These are phyloP conservation scores for Apus apus DNA, from an alignment of 2,113 vertebrate genomes.

Conservation along the genomic window DNA sequence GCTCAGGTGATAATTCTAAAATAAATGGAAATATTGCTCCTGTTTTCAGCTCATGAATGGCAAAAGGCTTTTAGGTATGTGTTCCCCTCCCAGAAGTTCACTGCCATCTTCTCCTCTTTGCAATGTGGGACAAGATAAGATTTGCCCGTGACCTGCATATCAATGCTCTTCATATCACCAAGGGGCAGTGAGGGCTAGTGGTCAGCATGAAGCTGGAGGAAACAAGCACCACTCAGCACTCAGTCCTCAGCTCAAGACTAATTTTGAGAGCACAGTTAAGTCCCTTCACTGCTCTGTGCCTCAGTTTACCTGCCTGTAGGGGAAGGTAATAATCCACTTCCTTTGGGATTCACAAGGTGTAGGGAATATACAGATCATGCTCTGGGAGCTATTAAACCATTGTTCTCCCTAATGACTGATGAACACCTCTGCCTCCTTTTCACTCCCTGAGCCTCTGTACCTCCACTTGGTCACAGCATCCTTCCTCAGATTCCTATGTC, in stretches of 20 bases:
- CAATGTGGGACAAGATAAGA: neutral
- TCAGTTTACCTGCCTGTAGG: conserved; percentile 3
- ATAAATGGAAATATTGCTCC: conserved; percentile 58
- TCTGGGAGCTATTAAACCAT: neutral
- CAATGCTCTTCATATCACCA: neutral
- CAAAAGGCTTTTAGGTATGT: neutral
- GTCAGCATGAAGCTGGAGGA: neutral
- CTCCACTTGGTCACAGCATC: neutral
- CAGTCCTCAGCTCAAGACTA: neutral
- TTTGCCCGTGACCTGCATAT: neutral
- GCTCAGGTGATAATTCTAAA: conserved; percentile 68
- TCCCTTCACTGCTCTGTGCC: neutral
- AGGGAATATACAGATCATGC: neutral
- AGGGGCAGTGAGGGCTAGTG: neutral
- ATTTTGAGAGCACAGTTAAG: neutral
- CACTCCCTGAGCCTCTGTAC: neutral
- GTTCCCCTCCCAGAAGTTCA: neutral
- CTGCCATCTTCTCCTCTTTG: neutral
- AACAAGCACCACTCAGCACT: neutral
- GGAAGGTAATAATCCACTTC: neutral
- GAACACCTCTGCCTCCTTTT: neutral
- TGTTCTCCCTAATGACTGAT: neutral
- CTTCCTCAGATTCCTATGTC: neutral
- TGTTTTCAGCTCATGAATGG: conserved; percentile 30
- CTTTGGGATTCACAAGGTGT: neutral